Percentiles rank a stretch among this genome's conserved stretches.
These are phyloP conservation scores for Myanophis thanlyinensis DNA, from an alignment of 2,113 vertebrate genomes.

Conservation along the genomic window DNA sequence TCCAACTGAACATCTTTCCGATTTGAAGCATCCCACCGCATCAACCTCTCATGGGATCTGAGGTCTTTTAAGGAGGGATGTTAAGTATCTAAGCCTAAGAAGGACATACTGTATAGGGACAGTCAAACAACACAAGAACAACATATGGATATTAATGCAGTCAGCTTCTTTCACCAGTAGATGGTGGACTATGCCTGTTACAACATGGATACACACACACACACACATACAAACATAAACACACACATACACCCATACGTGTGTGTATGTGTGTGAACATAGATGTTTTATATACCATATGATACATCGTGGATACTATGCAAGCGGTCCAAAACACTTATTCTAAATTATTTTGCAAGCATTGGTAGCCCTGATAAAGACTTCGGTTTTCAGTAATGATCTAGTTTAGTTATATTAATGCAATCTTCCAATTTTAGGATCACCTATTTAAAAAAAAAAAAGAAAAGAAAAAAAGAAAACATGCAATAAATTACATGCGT, in stretches of 20 bases:
- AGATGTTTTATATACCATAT: too few relatives aligned
- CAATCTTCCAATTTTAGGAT: neutral
- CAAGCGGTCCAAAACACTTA: neutral
- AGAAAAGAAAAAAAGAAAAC: too few relatives aligned
- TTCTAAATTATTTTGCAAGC: neutral
- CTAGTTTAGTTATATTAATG: conserved; percentile 6
- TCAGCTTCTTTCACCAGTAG: conserved; percentile 46
- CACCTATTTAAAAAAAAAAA: too few relatives aligned
- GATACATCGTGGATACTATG: too few relatives aligned
- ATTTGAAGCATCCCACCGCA: neutral
- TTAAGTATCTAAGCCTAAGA: neutral
- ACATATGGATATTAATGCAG: accelerated
- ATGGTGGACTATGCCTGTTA: conserved; percentile 46
- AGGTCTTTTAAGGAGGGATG: neutral
- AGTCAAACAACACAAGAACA: neutral
- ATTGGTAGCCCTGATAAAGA: too few relatives aligned
- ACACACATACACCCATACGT: too few relatives aligned
- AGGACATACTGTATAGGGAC: neutral
- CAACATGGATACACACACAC: neutral
- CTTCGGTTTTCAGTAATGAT: neutral
- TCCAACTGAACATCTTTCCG: neutral
- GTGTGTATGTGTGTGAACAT: too few relatives aligned
- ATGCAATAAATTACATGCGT: too few relatives aligned
- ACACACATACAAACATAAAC: too few relatives aligned
- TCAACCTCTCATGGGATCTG: neutral